Conservation (phyloP, 2,113 vertebrate genomes). For the Agelaius phoeniceus region DNA sequence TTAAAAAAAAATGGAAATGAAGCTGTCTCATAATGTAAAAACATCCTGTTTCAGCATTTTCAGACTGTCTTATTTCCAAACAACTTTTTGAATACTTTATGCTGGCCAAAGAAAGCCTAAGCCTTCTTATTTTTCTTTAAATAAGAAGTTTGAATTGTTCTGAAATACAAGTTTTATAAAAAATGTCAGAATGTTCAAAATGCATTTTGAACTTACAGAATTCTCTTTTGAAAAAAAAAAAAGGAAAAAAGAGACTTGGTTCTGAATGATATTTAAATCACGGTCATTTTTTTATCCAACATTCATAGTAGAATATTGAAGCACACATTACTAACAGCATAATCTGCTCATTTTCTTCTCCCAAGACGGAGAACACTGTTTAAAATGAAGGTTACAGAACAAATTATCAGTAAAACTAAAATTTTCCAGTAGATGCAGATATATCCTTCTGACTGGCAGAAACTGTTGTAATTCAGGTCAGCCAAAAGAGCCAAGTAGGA, state of each 20-base stretch:
- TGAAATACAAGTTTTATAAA: not conserved
- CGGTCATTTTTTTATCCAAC: not conserved
- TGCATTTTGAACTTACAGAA: not conserved
- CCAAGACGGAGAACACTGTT: not conserved
- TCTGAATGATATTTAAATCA: not conserved
- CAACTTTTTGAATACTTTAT: not conserved
- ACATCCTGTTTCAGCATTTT: not conserved
- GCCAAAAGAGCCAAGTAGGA: not conserved
- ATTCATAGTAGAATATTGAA: not conserved
- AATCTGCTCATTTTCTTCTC: not conserved
- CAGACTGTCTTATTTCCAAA: not conserved
- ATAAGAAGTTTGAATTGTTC: not conserved
- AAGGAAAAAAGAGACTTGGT: rapidly evolving
- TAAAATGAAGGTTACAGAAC: not conserved
- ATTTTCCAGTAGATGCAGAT: not conserved
- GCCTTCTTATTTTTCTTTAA: not conserved
- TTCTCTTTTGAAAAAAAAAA: not conserved
- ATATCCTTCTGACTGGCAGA: not conserved
- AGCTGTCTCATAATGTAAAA: not conserved
- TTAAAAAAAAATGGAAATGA: not conserved
- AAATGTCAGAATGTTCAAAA: not conserved
- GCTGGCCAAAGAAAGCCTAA: not conserved
- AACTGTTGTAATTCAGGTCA: not conserved
- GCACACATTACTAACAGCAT: not conserved
- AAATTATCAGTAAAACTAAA: not conserved